These are phyloP conservation scores for Haliclona indistincta DNA, from an alignment of 37 sponge, comb jelly and placozoan species.

Conservation along the genomic window DNA sequence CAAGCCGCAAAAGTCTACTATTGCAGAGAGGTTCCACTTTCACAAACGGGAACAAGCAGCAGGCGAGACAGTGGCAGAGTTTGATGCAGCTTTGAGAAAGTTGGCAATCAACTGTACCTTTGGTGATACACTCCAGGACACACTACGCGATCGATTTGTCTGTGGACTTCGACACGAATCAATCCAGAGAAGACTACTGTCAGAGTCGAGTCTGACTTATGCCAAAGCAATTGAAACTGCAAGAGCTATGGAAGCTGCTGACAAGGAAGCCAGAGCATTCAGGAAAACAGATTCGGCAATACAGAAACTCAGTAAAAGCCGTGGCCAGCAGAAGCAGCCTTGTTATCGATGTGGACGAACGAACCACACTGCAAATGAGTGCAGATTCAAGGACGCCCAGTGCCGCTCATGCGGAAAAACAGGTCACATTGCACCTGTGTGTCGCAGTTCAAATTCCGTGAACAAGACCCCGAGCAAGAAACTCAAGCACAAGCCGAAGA, in stretches of 20 bases:
- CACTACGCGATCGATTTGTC: conserved; percentile 33
- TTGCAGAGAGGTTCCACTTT: conserved; percentile 46
- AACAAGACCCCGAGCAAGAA: not conserved
- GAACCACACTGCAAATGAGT: conserved; percentile 11
- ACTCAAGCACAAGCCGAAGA: not conserved
- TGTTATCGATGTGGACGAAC: conserved; percentile 51
- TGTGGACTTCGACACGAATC: conserved; percentile 29
- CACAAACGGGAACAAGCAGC: conserved; percentile 10
- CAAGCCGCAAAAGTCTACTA: conserved; percentile 20
- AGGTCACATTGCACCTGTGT: conserved; percentile 36
- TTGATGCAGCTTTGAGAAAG: conserved; percentile 6
- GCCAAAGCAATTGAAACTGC: too few species aligned
- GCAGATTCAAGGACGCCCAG: conserved; percentile 28
- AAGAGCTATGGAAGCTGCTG: conserved; percentile 19
- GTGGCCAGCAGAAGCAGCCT: not conserved
- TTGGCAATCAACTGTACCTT: conserved; percentile 23
- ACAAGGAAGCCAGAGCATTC: not conserved
- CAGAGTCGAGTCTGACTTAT: conserved; percentile 16
- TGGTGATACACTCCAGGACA: conserved; percentile 8
- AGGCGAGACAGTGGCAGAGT: conserved; percentile 10
- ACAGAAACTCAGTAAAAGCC: not conserved
- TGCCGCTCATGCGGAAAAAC: conserved; percentile 29
- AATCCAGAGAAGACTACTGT: conserved; percentile 15
- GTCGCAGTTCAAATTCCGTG: too few species aligned
- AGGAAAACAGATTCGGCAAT: not conserved